phyloP scores from a whole-genome alignment of 2,797 vertebrate species.

The Catostomus latipinnis region DNA sequence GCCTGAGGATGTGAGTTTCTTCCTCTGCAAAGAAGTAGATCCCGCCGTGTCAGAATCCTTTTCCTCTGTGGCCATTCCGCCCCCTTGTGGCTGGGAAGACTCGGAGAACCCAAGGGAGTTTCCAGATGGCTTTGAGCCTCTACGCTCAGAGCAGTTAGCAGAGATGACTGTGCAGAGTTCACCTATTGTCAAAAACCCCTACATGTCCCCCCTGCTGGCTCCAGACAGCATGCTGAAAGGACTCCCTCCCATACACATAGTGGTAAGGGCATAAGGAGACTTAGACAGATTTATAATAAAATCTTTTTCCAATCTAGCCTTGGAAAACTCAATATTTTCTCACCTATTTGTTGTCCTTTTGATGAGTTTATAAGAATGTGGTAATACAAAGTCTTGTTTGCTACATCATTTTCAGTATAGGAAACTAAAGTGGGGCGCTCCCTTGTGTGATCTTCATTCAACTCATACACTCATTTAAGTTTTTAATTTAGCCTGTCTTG shows the following conservation, averaged over 20 bases:
- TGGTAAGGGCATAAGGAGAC: constrained; percentile 67
- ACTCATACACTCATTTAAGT: not conserved
- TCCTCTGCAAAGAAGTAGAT: constrained; percentile 70
- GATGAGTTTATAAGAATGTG: too few relatives aligned
- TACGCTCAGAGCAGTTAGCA: constrained; percentile 80
- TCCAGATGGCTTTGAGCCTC: constrained; percentile 85
- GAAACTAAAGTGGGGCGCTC: too few relatives aligned
- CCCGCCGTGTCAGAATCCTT: constrained; percentile 58
- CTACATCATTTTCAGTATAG: too few relatives aligned
- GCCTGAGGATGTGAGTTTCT: constrained; percentile 78
- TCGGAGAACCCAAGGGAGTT: constrained; percentile 71
- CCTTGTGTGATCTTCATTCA: too few relatives aligned
- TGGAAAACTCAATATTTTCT: too few relatives aligned
- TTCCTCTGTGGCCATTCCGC: constrained; percentile 74
- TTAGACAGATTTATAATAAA: too few relatives aligned
- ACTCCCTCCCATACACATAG: constrained; percentile 82
- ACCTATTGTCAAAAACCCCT: constrained; percentile 86
- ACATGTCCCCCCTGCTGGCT: constrained; percentile 91
- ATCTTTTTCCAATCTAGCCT: too few relatives aligned
- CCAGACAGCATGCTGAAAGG: constrained; percentile 86
- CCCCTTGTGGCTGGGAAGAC: constrained; percentile 66
- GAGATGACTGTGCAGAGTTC: constrained; percentile 79
- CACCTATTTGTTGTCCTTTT: too few relatives aligned
- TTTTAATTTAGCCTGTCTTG: not conserved
- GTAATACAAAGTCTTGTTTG: not conserved